These are phyloP conservation scores for Artemisiospiza belli DNA, from an alignment of 2,113 vertebrate species.

Conservation along the genomic window DNA sequence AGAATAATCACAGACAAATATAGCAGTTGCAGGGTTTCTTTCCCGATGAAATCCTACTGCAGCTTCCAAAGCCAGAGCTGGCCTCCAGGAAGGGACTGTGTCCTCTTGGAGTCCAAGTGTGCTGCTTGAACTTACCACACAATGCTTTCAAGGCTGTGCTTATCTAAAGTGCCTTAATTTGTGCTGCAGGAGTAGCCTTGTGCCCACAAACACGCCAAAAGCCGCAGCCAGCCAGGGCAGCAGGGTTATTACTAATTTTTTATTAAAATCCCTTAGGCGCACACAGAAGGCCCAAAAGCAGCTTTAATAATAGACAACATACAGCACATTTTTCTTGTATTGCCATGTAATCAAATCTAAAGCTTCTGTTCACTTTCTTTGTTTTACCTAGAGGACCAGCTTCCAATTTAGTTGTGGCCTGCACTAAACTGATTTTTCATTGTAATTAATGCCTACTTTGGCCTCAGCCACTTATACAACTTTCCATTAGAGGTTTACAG, in stretches of 20 bases:
- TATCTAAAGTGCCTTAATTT: conserved; percentile 79
- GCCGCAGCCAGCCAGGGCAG: conserved; percentile 70
- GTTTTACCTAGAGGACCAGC: conserved; percentile 87
- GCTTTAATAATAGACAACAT: conserved; percentile 85
- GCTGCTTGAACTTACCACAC: conserved; percentile 69
- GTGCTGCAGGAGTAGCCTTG: conserved; percentile 64
- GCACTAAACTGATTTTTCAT: conserved; percentile 87
- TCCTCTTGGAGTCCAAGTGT: conserved; percentile 51
- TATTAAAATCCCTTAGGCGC: conserved; percentile 85
- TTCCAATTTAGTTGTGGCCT: conserved; percentile 85
- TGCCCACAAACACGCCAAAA: conserved; percentile 68
- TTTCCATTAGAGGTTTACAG: conserved; percentile 84
- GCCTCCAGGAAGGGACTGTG: conserved; percentile 51
- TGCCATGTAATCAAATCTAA: conserved; percentile 86
- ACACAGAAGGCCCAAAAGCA: conserved; percentile 81
- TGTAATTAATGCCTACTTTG: conserved; percentile 89
- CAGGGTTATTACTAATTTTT: conserved; percentile 84
- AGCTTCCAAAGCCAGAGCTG: conserved; percentile 55
- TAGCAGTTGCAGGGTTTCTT: conserved; percentile 8
- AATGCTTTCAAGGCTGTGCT: conserved; percentile 68
- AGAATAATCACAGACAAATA: conserved; percentile 53
- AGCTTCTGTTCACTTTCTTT: conserved; percentile 83
- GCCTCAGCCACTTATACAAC: conserved; percentile 80
- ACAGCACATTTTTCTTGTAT: conserved; percentile 86
- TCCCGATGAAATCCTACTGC: conserved; percentile 62